Conservation (phyloP, 2,888 invertebrate genomes). For the Ctena decussata region DNA sequence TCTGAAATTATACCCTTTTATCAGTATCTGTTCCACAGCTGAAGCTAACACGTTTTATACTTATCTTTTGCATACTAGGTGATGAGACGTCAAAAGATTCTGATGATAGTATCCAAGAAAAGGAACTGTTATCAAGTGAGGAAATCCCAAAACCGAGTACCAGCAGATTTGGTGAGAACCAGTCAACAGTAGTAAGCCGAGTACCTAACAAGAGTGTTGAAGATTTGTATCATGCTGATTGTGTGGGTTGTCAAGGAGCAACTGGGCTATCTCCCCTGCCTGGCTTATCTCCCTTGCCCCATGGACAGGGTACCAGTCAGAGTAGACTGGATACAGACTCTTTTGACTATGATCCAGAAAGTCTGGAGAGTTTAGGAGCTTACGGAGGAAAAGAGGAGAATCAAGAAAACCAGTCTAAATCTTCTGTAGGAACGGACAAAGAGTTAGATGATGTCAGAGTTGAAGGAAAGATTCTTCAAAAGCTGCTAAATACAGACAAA, state of each 20-base stretch:
- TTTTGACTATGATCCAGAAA: conserved; percentile 42
- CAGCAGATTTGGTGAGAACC: conserved; percentile 73
- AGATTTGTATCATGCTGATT: conserved; percentile 77
- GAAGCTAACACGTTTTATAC: too few relatives aligned
- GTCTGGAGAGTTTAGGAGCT: conserved; percentile 64
- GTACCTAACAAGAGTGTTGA: conserved; percentile 84
- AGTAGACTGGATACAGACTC: conserved; percentile 38
- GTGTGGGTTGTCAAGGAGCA: conserved; percentile 54
- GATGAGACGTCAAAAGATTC: conserved; percentile 24
- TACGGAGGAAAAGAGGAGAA: conserved; percentile 55
- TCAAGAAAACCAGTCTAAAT: conserved; percentile 14
- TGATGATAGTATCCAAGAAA: conserved; percentile 31
- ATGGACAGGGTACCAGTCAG: conserved; percentile 36
- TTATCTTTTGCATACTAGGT: too few relatives aligned
- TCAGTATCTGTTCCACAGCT: too few relatives aligned
- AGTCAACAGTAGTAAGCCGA: conserved; percentile 78
- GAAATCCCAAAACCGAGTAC: conserved; percentile 45
- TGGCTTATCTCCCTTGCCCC: conserved; percentile 55
- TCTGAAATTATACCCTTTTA: too few relatives aligned
- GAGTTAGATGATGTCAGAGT: conserved; percentile 50
- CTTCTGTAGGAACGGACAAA: not conserved
- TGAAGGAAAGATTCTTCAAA: conserved; percentile 62
- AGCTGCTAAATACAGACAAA: conserved; percentile 59
- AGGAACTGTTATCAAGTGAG: conserved; percentile 2
- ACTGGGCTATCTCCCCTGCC: conserved; percentile 50